Evolutionary conservation across 1,140 invertebrate genomes (phyloP).

Genomic region (Cydia fagiglandana): DNA sequence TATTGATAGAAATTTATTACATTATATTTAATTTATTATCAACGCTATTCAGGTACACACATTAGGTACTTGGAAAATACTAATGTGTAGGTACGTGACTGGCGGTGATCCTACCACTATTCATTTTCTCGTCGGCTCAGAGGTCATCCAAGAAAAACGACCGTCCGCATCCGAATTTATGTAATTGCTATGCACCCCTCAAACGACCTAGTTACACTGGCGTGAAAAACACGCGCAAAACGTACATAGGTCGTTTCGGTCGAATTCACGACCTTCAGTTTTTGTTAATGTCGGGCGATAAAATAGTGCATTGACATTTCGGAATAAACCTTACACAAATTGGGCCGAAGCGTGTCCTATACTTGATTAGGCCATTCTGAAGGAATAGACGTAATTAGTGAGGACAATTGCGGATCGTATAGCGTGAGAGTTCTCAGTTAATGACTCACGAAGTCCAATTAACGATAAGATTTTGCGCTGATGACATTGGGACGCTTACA

Average conservation of each 20-base stretch:
- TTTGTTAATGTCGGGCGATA: constrained; percentile 1
- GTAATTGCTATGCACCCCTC: constrained; percentile 7
- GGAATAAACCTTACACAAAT: neutral
- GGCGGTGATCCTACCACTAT: no score
- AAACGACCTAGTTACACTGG: neutral
- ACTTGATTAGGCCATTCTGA: constrained; percentile 2
- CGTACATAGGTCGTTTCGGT: neutral
- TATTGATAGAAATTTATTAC: no score
- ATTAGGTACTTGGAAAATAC: no score
- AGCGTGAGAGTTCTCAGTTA: constrained; percentile 10
- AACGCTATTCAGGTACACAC: no score
- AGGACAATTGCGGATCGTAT: constrained; percentile 1
- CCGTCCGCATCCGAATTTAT: neutral
- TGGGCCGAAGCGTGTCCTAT: neutral
- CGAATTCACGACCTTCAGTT: constrained; percentile 4
- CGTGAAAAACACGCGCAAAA: neutral
- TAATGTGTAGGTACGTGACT: no score
- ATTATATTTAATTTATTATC: no score
- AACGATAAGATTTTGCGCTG: neutral
- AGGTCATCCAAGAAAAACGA: constrained; percentile 1
- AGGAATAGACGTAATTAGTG: neutral
- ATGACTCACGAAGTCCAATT: constrained; percentile 2
- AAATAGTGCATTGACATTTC: constrained; percentile 4
- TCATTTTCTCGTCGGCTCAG: neutral
- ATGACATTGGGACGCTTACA: neutral